These are phyloP conservation scores for Brachyrhaphis roseni DNA, from an alignment of 2,797 vertebrate genomes.

Conservation along the genomic window DNA sequence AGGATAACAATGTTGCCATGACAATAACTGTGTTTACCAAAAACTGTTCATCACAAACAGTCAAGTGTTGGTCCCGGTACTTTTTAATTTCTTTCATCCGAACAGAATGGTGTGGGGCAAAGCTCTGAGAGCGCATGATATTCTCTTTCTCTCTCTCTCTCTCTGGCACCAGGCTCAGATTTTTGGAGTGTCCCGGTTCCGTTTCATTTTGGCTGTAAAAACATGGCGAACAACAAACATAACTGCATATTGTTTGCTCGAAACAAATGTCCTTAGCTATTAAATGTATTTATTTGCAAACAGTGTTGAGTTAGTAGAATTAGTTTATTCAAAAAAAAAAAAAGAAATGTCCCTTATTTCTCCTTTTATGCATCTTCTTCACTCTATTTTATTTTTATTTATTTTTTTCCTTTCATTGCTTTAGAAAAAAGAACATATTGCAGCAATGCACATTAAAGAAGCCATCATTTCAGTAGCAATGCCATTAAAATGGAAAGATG, in stretches of 20 bases:
- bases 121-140: neutral
- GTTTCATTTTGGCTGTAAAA: neutral
- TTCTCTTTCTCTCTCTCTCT: neutral
- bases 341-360: neutral
- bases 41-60: neutral
- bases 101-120: conserved; percentile 1
- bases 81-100: neutral
- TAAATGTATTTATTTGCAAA: neutral
- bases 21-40: conserved; percentile 2
- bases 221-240: neutral
- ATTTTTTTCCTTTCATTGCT: too few species aligned
- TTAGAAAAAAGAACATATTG: neutral
- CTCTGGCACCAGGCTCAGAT: neutral
- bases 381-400: neutral
- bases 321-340: neutral
- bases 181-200: neutral
- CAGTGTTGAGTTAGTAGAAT: neutral
- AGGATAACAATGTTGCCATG: conserved; percentile 5
- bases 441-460: neutral
- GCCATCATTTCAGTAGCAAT: neutral
- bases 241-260: conserved; percentile 1
- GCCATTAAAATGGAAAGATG: neutral
- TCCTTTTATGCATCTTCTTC: neutral
- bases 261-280: neutral
- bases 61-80: neutral